Conservation (phyloP, 2,888 invertebrate species). For the Leptogaster cylindrica region DNA sequence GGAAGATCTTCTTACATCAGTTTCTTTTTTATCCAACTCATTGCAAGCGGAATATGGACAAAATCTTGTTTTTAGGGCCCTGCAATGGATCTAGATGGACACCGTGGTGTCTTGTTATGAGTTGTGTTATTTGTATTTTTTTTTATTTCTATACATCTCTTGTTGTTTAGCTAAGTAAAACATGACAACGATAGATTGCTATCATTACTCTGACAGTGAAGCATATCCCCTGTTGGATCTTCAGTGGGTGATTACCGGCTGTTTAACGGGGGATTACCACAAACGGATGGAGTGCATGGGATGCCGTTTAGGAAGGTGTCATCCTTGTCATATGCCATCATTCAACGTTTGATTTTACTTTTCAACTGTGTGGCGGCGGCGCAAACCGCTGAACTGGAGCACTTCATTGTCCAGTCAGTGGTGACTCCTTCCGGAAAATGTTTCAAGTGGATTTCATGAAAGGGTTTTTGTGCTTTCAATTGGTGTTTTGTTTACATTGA, state of each 20-base stretch:
- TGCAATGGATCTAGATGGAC: slow-evolving; percentile 33
- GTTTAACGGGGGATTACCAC: slow-evolving; percentile 28
- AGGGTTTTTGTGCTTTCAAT: too few relatives aligned
- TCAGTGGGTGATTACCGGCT: slow-evolving; percentile 35
- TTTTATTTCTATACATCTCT: slow-evolving; percentile 9
- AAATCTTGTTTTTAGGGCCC: slow-evolving; percentile 35
- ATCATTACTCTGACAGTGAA: slow-evolving; percentile 37
- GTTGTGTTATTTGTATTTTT: too few relatives aligned
- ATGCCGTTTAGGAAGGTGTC: slow-evolving; percentile 29
- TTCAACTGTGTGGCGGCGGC: slow-evolving; percentile 5
- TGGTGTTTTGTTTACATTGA: too few relatives aligned
- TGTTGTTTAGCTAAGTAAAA: slow-evolving; percentile 37
- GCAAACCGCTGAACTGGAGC: slow-evolving; percentile 8
- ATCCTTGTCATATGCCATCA: slow-evolving; percentile 27
- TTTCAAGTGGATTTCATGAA: too few relatives aligned
- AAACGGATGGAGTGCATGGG: background rate
- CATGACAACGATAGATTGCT: slow-evolving; percentile 37
- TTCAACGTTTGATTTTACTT: slow-evolving; percentile 27
- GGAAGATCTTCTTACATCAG: slow-evolving; percentile 12
- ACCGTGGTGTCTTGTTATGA: slow-evolving; percentile 30
- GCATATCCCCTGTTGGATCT: slow-evolving; percentile 23
- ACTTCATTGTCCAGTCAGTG: too few relatives aligned
- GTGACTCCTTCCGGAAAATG: too few relatives aligned
- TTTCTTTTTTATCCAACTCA: slow-evolving; percentile 22
- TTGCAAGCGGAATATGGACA: slow-evolving; percentile 27